Evolutionary conservation across 2,888 invertebrate genomes (phyloP), one percentile per base, ranked within the genome.

Genomic region (Lasioglossum pauxillum): DNA sequence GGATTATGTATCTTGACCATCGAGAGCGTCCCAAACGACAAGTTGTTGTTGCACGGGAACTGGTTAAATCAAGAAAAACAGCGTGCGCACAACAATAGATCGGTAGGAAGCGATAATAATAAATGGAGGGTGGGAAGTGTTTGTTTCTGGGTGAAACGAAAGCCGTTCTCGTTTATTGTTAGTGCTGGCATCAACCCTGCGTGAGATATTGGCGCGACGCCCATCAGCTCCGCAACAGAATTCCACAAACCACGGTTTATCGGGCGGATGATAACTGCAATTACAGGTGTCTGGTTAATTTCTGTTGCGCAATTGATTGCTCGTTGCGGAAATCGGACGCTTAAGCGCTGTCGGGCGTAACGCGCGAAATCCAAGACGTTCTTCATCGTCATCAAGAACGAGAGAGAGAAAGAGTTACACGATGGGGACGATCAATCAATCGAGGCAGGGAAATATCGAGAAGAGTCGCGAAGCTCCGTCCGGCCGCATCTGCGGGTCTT

Each of bases 401-500:
- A 60, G 46, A 19, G 41, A 49, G 16, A 49, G 2, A 53, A 53
- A 7, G 8, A n/a, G 57, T 57, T 57, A 12, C 12, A 12, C n/a
- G 57, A 57, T n/a, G 57, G 57, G 23, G n/a, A 57, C 27, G 53
- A 80, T 80, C 83, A 78, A 80, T 85, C 72, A 41, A 72, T 60
- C 53, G 74, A 85, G 8, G 69, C 44, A 79, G 69, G 73, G 71
- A 74, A 77, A 77, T 53, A 73, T 49, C 57, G 60, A 53, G 78
- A 78, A 71, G 72, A 69, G 83, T 77, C 74, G 82, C 49, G 85
- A 89, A 86, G 89, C 88, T 83, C 77, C 73, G 72, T 64, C 53
- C 81, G 78, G 80, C 82, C 76, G 90, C 90, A 91, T 90, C 85
- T 89, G 83, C 60, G 82, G 90, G 91, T 91, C 92, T 93, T 93